These are phyloP conservation scores for Mimas tiliae DNA, from an alignment of 2,888 invertebrate species.

Conservation along the genomic window DNA sequence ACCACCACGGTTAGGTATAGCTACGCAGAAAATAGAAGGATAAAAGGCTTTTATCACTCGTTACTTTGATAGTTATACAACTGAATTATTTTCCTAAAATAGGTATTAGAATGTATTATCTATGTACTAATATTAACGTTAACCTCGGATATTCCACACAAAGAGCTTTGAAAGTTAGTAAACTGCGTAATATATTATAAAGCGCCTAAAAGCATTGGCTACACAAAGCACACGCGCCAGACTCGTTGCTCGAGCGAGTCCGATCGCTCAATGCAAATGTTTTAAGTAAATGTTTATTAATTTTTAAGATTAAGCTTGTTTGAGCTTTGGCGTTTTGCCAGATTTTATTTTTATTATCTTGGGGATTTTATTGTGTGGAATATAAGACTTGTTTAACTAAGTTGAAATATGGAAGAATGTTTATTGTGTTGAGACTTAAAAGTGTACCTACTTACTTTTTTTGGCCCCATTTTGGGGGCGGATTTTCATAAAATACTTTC, in stretches of 20 bases:
- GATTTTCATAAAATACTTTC: too few species aligned
- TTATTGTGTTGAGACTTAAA: too few species aligned
- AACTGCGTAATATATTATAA: neutral
- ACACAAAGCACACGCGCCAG: constrained; percentile 1
- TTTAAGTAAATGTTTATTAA: neutral
- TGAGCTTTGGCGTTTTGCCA: neutral
- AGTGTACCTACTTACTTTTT: too few species aligned
- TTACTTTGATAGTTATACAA: too few species aligned
- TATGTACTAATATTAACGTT: neutral
- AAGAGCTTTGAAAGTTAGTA: neutral
- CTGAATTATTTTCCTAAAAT: too few species aligned
- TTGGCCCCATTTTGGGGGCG: too few species aligned
- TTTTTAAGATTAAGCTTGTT: neutral
- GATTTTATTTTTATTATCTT: neutral
- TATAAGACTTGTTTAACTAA: neutral
- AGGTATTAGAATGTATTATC: neutral
- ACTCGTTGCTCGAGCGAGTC: neutral
- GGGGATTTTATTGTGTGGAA: neutral
- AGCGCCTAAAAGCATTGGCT: constrained; percentile 1
- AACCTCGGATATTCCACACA: neutral
- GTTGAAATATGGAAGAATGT: too few species aligned
- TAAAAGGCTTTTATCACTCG: too few species aligned
- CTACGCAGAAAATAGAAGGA: too few species aligned
- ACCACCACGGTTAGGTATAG: too few species aligned
- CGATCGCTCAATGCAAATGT: neutral